Base-by-base conservation (phyloP, 2,888 invertebrate genomes). In the Ceraclea dissimilis region DNA sequence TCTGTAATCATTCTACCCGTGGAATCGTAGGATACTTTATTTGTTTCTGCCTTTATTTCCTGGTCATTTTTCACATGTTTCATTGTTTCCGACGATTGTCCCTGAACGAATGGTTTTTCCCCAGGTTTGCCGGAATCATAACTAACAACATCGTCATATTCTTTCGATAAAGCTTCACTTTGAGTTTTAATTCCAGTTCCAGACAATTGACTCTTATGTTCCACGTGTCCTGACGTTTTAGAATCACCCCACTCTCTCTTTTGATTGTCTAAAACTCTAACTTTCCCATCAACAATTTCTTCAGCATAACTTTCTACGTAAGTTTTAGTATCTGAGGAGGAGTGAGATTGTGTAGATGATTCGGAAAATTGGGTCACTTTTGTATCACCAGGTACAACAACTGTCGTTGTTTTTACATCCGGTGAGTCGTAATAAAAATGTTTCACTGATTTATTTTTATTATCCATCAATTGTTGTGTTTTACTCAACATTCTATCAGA, bases 261-360 rank as follows among this genome's bases (percentile, higher is more conserved):
- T 63, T 72, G 69, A 55, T 60, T 52, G 51, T 62, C 60, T n/a
- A 59, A 54, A 8, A 58, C 51, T 13, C 60, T 53, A 18, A 51
- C 44, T 31, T 62, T 59, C 19, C 60, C 60, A 21, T 60, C 62
- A 10, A 62, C 43, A 18, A 50, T 59, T 58, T 62, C 62, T 16
- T 56, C 57, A 20, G 59, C 58, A 46, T 62, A 60, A 52, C 59
- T 60, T 56, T 78, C 76, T 6, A 75, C 76, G 61, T 73, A 76
- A 64, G 76, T 77, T 56, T 78, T 75, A 11, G 75, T 71, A 66
- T 76, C 75, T 20, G 76, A 75, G 64, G 70, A 66, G 61, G 72
- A 72, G 52, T 66, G 65, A 58, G 72, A 68, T 44, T 68, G 54
- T 69, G 67, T 55, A 66, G 65, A 65, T 58, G 70, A 67, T 59